These are phyloP conservation scores for Sebastes vulpes DNA, from an alignment of 2,797 vertebrate species.

Conservation along the genomic window DNA sequence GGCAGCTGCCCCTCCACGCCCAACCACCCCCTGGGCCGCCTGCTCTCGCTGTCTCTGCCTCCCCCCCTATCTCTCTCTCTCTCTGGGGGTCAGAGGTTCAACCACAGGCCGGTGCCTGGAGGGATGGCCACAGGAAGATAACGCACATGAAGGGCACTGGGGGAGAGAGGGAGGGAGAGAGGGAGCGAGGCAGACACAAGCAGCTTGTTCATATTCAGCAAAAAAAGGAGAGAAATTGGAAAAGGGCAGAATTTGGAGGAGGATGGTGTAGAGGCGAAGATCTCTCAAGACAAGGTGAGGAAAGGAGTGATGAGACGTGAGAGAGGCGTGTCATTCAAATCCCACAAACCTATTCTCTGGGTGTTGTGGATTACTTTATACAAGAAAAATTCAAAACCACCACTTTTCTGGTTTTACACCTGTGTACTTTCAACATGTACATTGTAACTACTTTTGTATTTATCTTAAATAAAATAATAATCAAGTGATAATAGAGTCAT, in stretches of 20 bases:
- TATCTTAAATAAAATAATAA: not conserved
- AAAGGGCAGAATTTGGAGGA: not conserved
- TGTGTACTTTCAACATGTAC: not conserved
- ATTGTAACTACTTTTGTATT: not conserved
- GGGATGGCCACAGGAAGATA: slow-evolving; percentile 81
- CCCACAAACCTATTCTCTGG: not conserved
- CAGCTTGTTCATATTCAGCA: slow-evolving; percentile 24
- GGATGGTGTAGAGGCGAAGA: not conserved
- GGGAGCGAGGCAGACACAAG: not conserved
- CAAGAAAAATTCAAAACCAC: not conserved
- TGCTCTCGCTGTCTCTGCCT: slow-evolving; percentile 4
- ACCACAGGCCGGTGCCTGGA: slow-evolving; percentile 73
- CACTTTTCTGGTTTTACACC: not conserved
- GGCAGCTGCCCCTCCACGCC: slow-evolving; percentile 80
- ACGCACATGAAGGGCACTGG: slow-evolving; percentile 69
- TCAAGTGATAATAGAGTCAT: not conserved
- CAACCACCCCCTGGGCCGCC: slow-evolving; percentile 72
- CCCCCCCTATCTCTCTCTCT: slow-evolving; percentile 6
- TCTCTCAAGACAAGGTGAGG: not conserved
- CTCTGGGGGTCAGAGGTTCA: slow-evolving; percentile 82
- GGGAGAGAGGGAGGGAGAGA: not conserved
- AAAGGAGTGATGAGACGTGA: not conserved
- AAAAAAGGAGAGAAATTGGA: slow-evolving; percentile 3
- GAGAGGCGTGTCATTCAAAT: slow-evolving; percentile 5
- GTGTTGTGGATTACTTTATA: not conserved